Base-by-base conservation (phyloP, 2,888 invertebrate genomes). In the Pyrrhosoma nymphula region DNA sequence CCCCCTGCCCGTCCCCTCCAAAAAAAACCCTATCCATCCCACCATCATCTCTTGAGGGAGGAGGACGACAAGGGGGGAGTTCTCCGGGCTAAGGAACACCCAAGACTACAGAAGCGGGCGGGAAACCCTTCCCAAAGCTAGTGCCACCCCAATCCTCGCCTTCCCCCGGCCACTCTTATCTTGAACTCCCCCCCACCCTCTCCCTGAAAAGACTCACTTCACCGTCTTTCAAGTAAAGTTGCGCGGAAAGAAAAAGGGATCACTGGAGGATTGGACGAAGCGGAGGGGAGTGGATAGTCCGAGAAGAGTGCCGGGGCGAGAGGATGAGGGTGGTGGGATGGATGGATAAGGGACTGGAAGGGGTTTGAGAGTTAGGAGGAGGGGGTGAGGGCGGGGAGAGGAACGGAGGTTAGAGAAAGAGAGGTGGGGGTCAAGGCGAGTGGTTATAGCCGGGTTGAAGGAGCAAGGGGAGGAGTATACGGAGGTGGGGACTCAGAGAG, bases 181-280 rank as follows among this genome's bases (percentile, higher is more conserved):
- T 3, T 88, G 8, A 16, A 23, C 23, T 47, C 26, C 39, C 47
- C 91, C 47, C 91, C 55, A 18, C 56, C 55, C 14, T 23, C 16
- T n/a, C 39, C 26, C n/a, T 35, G 6, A 39, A 63, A 69, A 63
- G 93, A 69, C 60, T 89, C 55, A 35, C 93, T 63, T 69, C 69
- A 47, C 91, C 63, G 82, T 82, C 82, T 93, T 69, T 63, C 39
- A 69, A 63, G n/a, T 69, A 63, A 93, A 93, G 93, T 93, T 93
- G 93, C 35, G 82, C 82, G 82, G 93, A 39, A 91, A 63, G 91
- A 91, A 63, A 91, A 93, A 47, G 63, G 63, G 93, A 93, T 93
- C 93, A 39, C 39, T 39, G 63, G 91, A 30, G 63, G 63, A 55
- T 55, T 55, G 89, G 89, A n/a, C 8, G 69, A 47, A 35, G 63